Base-by-base conservation (phyloP, 2,888 invertebrate genomes). In the Standfussiana lucernea region DNA sequence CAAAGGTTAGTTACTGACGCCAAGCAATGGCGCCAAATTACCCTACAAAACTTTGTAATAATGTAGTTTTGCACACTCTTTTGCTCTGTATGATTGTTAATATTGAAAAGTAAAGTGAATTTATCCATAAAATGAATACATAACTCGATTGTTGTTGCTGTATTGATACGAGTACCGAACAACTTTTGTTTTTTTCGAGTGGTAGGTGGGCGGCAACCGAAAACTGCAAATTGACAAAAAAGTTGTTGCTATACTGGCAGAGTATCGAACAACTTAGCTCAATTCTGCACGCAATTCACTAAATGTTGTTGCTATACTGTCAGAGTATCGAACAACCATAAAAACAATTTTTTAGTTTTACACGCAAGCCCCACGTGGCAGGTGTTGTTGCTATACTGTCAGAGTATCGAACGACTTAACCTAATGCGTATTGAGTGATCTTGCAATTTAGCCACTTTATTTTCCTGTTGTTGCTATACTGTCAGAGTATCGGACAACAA, bases 401-500 rank as follows among this genome's bases (percentile, higher is more conserved):
- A 69, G 69, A 69, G 69, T 69, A 69, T 69, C 59, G 56, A 69
- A 69, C 56, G 35, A 62, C 71, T 28, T 37, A n/a, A 37, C 71
- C n/a, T 18, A 47, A 37, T 71, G 71, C 47, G 45, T 50, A 24
- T 71, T n/a, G n/a, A n/a, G 62, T 62, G 71, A 71, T 71, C 71
- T 37, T 71, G 71, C 71, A 71, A 71, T 35, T 71, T 62, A 62
- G 61, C 24, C 47, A 35, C 70, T 45, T 45, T 47, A 13, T 47
- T 71, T 62, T 62, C 47, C 71, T 71, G 47, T 47, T 71, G 61
- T 71, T 35, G 71, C 71, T 71, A 62, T 71, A 72, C 62, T 72
- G 72, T 72, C 62, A 72, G 72, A 64, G 72, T 72, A 72, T 72
- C 50, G 72, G 47, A 72, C 62, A 72, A 72, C 62, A 72, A 64